A percentile compares a stretch with the other conserved stretches of the same genome.
Evolutionary conservation across 2,888 invertebrate genomes (phyloP).

Genomic region (Cephus sareptanus): DNA sequence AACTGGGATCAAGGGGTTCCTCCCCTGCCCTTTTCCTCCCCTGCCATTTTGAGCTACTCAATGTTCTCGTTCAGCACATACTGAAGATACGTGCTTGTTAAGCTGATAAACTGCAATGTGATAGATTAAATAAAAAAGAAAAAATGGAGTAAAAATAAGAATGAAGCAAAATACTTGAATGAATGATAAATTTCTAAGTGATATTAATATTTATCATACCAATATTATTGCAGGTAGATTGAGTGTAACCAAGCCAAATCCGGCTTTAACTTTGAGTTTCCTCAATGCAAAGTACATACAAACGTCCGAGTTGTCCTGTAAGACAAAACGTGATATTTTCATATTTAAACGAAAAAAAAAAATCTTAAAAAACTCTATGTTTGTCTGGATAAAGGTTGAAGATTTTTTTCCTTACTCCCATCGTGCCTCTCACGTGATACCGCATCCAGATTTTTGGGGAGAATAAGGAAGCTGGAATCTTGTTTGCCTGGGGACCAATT

Average conservation of each 20-base stretch:
- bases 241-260: not conserved
- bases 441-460: not conserved
- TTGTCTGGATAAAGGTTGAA: not conserved
- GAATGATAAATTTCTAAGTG: not conserved
- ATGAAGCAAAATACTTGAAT: no score
- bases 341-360: not conserved
- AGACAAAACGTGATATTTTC: not conserved
- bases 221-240: not conserved
- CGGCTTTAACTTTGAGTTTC: not conserved
- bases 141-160: no score
- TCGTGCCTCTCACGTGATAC: not conserved
- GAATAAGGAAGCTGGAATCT: not conserved
- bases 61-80: not conserved
- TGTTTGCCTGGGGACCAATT: not conserved
- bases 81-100: not conserved
- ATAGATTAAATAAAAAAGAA: no score
- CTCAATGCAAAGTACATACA: not conserved
- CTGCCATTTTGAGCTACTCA: not conserved
- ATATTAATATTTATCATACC: not conserved
- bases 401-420: not conserved
- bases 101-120: not conserved
- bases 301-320: not conserved
- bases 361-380: not conserved
- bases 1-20: no score
- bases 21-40: no score